phyloP scores from a whole-genome alignment of 1,140 invertebrate genomes.

The Aricia agestis region DNA sequence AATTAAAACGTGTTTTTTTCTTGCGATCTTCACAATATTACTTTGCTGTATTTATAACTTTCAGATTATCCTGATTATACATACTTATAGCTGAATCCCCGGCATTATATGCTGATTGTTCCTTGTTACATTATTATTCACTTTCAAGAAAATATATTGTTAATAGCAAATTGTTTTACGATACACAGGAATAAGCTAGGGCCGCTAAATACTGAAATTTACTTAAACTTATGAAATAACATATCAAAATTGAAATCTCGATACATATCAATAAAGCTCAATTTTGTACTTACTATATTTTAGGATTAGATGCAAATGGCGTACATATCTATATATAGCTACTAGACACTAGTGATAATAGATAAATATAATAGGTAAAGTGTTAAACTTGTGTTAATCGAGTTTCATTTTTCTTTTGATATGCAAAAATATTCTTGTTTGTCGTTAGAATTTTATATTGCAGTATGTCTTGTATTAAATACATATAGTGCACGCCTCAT shows the following conservation, averaged over 20 bases:
- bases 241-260: constrained; percentile 30
- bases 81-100: too few relatives aligned
- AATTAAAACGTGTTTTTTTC: too few relatives aligned
- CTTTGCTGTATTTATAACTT: too few relatives aligned
- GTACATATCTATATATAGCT: constrained; percentile 48
- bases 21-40: too few relatives aligned
- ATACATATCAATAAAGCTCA: constrained; percentile 73
- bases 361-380: constrained; percentile 35
- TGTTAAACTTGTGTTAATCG: constrained; percentile 27
- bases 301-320: constrained; percentile 61
- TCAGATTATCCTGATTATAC: too few relatives aligned
- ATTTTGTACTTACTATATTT: constrained; percentile 69
- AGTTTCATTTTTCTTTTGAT: constrained; percentile 5
- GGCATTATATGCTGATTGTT: too few relatives aligned
- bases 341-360: constrained; percentile 44
- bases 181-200: not conserved
- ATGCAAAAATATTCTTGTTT: constrained; percentile 20
- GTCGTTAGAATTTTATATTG: constrained; percentile 21
- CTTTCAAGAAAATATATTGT: too few relatives aligned
- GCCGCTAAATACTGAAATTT: not conserved
- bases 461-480: constrained; percentile 34
- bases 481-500: constrained; percentile 47
- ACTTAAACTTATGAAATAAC: not conserved
- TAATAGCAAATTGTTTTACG: not conserved
- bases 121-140: too few relatives aligned